A percentile compares a stretch with the other conserved stretches of the same genome.
phyloP scores from a whole-genome alignment of 2,888 invertebrate species.

The Lochmaea crataegi region DNA sequence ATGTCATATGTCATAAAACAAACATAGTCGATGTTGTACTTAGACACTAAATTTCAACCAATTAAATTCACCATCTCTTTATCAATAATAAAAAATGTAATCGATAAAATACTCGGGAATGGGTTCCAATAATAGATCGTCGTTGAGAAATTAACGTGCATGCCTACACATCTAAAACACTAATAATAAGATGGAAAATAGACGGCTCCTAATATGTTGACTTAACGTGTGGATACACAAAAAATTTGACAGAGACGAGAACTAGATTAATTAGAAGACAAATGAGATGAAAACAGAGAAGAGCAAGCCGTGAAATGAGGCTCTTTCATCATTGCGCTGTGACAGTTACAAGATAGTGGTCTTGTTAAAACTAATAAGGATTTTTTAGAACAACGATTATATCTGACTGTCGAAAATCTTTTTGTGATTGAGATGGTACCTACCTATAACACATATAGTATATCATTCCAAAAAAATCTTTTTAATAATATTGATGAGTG shows the following conservation, averaged over 20 bases:
- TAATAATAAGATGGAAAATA: slow-evolving; percentile 24
- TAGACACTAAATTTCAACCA: too few species aligned
- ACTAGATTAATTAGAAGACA: slow-evolving; percentile 60
- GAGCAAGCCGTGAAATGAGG: slow-evolving; percentile 58
- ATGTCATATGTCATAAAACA: too few species aligned
- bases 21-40: too few species aligned
- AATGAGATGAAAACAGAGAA: slow-evolving; percentile 61
- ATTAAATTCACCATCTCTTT: too few species aligned
- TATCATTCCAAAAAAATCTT: background rate
- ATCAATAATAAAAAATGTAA: too few species aligned
- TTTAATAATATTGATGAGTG: background rate
- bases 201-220: slow-evolving; percentile 31
- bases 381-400: slow-evolving; percentile 40
- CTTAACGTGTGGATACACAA: slow-evolving; percentile 41
- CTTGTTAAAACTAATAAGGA: slow-evolving; percentile 56
- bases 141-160: background rate
- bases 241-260: slow-evolving; percentile 48
- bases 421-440: slow-evolving; percentile 13
- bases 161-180: background rate
- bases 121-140: background rate
- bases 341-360: slow-evolving; percentile 58
- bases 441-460: background rate
- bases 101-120: background rate
- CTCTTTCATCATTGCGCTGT: slow-evolving; percentile 58
- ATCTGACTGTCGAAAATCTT: slow-evolving; percentile 18